Evolutionary conservation across 1,140 invertebrate species (phyloP), one percentile per base, ranked within the genome.

Genomic region (Polypedilum pembai): DNA sequence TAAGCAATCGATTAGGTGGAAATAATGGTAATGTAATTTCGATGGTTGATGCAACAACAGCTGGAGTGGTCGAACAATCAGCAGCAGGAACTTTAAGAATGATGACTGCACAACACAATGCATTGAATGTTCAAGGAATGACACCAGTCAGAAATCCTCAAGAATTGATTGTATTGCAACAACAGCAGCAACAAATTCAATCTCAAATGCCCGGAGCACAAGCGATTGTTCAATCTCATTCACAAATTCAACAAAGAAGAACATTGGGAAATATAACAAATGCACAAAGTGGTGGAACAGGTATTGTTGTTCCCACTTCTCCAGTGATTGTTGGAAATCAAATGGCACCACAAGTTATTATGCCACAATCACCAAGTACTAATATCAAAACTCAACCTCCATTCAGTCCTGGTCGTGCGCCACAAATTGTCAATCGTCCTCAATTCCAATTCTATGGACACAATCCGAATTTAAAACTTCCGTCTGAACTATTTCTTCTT

Each of bases 361-460:
- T 72, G 75, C 77, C 79, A 17, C 74, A 77, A 41, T 45, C 78
- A 76, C 75, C 75, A 18, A 65, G 72, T 66, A 76, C 78, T 8
- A 76, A 80, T 1, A 76, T 74, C 5, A 74, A 75, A 45, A 18
- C 20, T 3, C 65, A 69, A 20, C 75, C 75, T 8, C 75, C 80
- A 17, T 74, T 73, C 20, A 75, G 75, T 72, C 75, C 77, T 76
- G 78, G 80, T 41, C 80, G 85, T 0, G 85, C 87, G 33, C 85
- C 89, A 17, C 45, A 56, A 56, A 56, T 56, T 56, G 45, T 85
- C 24, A 85, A 86, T 5, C 83, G 91, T 65, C 85, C 88, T 40
- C 87, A 92, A 78, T 94, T 93, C 82, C 87, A 92, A 78, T 94
- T 93, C 82, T 93, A 92, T 81, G 93, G 92, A 4, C 92, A 94